Percentiles rank a stretch among this genome's conserved stretches.
Conservation (phyloP, 2,797 vertebrate species). For the Myotis myotis region DNA sequence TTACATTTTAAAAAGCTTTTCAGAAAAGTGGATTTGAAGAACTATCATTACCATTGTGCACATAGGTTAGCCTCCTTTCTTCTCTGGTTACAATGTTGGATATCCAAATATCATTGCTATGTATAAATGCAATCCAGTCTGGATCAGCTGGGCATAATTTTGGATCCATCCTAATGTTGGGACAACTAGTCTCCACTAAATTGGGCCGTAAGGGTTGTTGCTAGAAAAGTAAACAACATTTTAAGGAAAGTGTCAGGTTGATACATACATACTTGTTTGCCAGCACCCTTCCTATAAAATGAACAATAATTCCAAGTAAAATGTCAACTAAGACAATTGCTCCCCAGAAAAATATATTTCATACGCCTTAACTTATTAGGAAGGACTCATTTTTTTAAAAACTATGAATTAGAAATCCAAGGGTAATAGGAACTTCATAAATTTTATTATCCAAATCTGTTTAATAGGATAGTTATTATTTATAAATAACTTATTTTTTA, state of each 20-base stretch:
- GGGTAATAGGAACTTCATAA: neutral
- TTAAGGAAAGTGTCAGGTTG: conserved; percentile 30
- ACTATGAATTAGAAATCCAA: conserved; percentile 39
- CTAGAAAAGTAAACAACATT: conserved; percentile 76
- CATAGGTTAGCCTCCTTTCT: conserved; percentile 87
- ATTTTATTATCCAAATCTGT: neutral
- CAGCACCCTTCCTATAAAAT: neutral
- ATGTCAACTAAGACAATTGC: conserved; percentile 8
- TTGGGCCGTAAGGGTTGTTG: conserved; percentile 87
- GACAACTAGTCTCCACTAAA: conserved; percentile 87
- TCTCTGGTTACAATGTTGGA: conserved; percentile 86
- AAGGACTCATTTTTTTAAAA: neutral
- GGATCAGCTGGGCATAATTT: conserved; percentile 89
- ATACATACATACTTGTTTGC: neutral
- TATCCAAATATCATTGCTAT: conserved; percentile 89
- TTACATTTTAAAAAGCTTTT: conserved; percentile 18
- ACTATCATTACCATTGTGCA: conserved; percentile 85
- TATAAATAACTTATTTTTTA: neutral
- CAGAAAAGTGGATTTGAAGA: neutral
- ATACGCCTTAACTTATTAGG: conserved; percentile 30
- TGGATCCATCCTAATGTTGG: conserved; percentile 89
- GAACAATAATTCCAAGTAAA: conserved; percentile 49
- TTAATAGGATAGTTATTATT: neutral
- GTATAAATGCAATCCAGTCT: conserved; percentile 89
- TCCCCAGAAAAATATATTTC: conserved; percentile 49